Conservation (phyloP, 2,113 vertebrate species). For the Nematolebias whitei region DNA sequence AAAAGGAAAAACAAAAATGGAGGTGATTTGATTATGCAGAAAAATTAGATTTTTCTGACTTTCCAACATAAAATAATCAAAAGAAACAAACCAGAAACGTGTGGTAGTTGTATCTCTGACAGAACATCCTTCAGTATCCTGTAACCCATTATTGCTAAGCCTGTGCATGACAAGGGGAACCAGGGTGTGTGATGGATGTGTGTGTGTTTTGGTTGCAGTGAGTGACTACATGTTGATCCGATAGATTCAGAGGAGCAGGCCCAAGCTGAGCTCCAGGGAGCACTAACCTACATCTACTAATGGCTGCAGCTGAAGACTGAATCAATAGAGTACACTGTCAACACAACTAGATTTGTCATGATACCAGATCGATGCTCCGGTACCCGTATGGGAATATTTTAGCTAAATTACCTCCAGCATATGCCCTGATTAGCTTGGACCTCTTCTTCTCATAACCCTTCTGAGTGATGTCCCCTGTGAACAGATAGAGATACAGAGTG, state of each 20-base stretch:
- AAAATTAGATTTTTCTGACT: slow-evolving; percentile 62
- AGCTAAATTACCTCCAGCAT: slow-evolving; percentile 77
- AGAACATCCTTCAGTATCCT: slow-evolving; percentile 25
- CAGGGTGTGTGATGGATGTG: slow-evolving; percentile 12
- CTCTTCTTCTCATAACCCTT: slow-evolving; percentile 98
- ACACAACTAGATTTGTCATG: slow-evolving; percentile 35
- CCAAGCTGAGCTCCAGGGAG: slow-evolving; percentile 70
- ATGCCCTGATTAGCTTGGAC: slow-evolving; percentile 94
- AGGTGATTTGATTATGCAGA: slow-evolving; percentile 61
- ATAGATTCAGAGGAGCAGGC: slow-evolving; percentile 57
- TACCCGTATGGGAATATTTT: slow-evolving; percentile 16
- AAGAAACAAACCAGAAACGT: slow-evolving; percentile 30
- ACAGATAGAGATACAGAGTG: slow-evolving; percentile 68
- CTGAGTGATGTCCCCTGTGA: slow-evolving; percentile 96
- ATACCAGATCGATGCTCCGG: slow-evolving; percentile 27
- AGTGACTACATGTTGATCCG: slow-evolving; percentile 4
- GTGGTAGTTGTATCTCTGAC: not conserved
- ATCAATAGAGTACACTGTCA: slow-evolving; percentile 46
- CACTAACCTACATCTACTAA: slow-evolving; percentile 55
- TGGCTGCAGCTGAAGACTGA: slow-evolving; percentile 32
- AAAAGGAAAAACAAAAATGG: slow-evolving; percentile 60
- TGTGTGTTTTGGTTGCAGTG: slow-evolving; percentile 18
- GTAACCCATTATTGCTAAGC: not conserved
- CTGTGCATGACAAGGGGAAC: not conserved
- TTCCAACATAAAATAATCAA: slow-evolving; percentile 43